Base-by-base conservation (phyloP, 2,113 vertebrate genomes). In the Hepsetus odoe region DNA sequence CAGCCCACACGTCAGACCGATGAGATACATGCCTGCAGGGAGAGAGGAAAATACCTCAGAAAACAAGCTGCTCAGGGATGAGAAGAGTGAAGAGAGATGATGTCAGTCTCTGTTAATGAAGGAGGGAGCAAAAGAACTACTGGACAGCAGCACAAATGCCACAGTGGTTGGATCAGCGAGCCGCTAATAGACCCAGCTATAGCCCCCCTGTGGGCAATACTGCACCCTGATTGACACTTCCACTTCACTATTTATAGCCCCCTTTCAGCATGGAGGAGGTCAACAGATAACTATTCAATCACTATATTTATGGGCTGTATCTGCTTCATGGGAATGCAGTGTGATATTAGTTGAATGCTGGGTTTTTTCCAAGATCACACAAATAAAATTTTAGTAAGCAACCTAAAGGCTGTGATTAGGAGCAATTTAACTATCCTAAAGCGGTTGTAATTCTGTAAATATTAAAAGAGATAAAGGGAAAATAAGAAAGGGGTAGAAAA, bases 111-210 rank as follows among this genome's bases (percentile, higher is more conserved):
- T 33, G 62, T 44, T 74, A 82, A 80, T 85, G 77, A 80, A 80
- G 76, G 62, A 55, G 69, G 68, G 66, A 70, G 68, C 24, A 26
- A 72, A 32, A 78, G 77, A 77, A 42, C 59, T 56, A 68, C 22
- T 69, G 35, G 46, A 70, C 33, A 20, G 67, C 70, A 73, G 44
- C 44, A 64, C 46, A 75, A 72, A 86, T 85, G 76, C 84, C 80
- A 79, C 42, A 71, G 66, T 56, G 78, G 68, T 84, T 72, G 84
- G 74, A 82, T 87, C 85, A 87, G 74, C 62, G 59, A 44, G 73
- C 66, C 62, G 4, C 24, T 64, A 77, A 80, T 76, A 83, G 55
- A 66, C 28, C 22, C 24, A 70, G 71, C 75, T 72, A 42, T 61
- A 49, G 42, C 55, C 59, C 70, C 64, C 32, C 22, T 28, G 44